Evolutionary conservation across 1,140 invertebrate genomes (phyloP).

Genomic region (Drosophila watanabei): DNA sequence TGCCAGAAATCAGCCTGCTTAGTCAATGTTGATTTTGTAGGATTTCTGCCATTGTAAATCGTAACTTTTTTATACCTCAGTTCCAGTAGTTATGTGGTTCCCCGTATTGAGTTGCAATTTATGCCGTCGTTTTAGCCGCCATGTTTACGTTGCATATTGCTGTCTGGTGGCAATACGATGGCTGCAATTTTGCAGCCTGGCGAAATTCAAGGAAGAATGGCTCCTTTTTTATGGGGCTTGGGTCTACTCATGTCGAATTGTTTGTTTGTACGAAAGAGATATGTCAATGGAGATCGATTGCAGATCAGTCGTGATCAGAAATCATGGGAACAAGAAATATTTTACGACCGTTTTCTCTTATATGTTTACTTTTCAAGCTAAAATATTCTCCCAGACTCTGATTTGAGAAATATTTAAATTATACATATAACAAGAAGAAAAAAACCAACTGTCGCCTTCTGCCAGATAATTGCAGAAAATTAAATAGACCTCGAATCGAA

Average conservation of each 20-base stretch:
- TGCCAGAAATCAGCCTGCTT: background rate
- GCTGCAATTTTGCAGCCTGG: constrained; percentile 25
- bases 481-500: constrained; percentile 8
- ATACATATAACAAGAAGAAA: background rate
- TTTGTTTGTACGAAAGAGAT: constrained; percentile 24
- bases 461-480: constrained; percentile 14
- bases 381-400: constrained; percentile 1
- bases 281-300: constrained; percentile 37
- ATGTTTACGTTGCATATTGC: constrained; percentile 57
- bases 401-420: background rate
- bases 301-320: constrained; percentile 4
- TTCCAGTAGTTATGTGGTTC: constrained; percentile 5
- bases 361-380: background rate
- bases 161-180: constrained; percentile 26
- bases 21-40: background rate
- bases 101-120: constrained; percentile 61
- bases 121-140: constrained; percentile 64
- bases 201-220: constrained; percentile 38
- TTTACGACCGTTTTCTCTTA: background rate
- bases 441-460: background rate
- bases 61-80: background rate
- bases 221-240: constrained; percentile 11
- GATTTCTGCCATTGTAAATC: background rate
- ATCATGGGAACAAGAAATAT: background rate
- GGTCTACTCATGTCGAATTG: constrained; percentile 32